Evolutionary conservation across 2,888 invertebrate genomes (phyloP).

Genomic region (Parnassius mnemosyne): DNA sequence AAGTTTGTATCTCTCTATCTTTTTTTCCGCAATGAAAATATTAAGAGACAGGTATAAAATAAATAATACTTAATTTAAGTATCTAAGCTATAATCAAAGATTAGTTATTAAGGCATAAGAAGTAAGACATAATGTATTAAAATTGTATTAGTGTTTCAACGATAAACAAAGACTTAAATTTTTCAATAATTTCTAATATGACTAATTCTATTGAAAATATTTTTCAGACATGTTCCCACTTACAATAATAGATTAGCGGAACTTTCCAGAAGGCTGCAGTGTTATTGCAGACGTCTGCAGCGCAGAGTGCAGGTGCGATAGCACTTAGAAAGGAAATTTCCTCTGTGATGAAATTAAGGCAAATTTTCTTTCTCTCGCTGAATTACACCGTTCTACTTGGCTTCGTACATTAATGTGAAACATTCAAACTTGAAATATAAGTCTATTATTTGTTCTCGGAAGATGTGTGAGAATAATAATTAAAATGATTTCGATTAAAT

Average conservation of each 20-base stretch:
- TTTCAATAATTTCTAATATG: constrained; percentile 1
- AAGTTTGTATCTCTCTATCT: too few species aligned
- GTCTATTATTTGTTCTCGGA: background rate
- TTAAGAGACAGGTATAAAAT: too few species aligned
- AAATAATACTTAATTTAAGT: too few species aligned
- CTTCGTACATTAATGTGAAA: constrained; percentile 6
- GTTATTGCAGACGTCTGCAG: constrained; percentile 58
- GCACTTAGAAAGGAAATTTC: constrained; percentile 35
- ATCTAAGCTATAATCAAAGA: too few species aligned
- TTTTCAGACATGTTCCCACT: constrained; percentile 13
- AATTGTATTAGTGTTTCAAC: background rate
- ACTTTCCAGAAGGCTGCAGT: constrained; percentile 38
- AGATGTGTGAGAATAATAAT: too few species aligned
- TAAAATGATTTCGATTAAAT: too few species aligned
- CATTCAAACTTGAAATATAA: constrained; percentile 10
- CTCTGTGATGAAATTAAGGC: constrained; percentile 33
- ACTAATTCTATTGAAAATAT: constrained; percentile 16
- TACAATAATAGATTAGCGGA: constrained; percentile 55
- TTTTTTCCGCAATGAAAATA: too few species aligned
- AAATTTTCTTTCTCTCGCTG: constrained; percentile 29
- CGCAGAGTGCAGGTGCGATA: constrained; percentile 39
- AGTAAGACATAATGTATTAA: too few species aligned
- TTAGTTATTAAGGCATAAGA: too few species aligned
- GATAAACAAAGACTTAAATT: background rate
- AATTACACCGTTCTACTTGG: constrained; percentile 12